Conservation (phyloP, 2,797 vertebrate species). For the Ammospiza maritima region DNA sequence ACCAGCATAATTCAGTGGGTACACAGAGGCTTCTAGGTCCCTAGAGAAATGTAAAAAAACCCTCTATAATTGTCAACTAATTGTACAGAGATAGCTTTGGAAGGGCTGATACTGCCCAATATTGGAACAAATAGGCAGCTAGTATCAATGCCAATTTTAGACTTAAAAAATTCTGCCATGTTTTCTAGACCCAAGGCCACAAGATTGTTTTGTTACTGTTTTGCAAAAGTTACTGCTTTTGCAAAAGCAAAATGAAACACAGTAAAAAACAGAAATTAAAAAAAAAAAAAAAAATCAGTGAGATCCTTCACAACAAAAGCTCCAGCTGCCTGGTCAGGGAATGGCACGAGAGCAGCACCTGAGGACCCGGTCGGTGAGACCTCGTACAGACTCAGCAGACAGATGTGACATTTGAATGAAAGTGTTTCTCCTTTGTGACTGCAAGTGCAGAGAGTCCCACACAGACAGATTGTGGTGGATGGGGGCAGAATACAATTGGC, state of each 20-base stretch:
- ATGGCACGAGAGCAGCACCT: accelerated
- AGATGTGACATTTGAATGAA: accelerated
- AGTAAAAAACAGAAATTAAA: not conserved
- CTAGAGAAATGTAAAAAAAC: not conserved
- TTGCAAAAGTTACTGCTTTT: not conserved
- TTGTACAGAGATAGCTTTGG: not conserved
- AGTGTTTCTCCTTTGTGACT: not conserved
- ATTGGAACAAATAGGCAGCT: not conserved
- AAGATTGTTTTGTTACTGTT: not conserved
- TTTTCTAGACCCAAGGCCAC: not conserved
- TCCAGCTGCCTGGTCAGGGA: not conserved
- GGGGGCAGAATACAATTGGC: accelerated
- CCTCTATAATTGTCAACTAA: not conserved
- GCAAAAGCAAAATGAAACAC: not conserved
- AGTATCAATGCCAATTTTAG: not conserved
- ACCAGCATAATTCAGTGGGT: not conserved
- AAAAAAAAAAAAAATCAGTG: too few relatives aligned
- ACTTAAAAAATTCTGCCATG: not conserved
- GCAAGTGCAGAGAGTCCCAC: not conserved
- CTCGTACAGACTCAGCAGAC: accelerated
- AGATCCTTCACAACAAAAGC: not conserved
- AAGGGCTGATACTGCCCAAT: not conserved
- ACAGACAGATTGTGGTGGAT: accelerated
- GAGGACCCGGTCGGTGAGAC: accelerated
- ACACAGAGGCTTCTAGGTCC: not conserved